These are phyloP conservation scores for Talpa occidentalis DNA, from an alignment of 2,113 vertebrate genomes.

Conservation along the genomic window DNA sequence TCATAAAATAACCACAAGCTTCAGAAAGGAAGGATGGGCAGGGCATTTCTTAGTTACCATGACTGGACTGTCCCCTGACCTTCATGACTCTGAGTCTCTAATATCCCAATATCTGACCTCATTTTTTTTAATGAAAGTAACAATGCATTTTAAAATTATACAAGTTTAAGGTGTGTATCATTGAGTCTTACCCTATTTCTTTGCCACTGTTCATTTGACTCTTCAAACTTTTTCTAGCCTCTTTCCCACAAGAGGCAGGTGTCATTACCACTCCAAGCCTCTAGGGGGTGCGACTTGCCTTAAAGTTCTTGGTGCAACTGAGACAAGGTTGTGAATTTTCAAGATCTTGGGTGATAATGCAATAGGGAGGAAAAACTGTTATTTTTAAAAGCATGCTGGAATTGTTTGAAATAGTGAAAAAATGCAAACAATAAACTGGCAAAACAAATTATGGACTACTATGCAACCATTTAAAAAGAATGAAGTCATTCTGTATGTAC, in stretches of 20 bases:
- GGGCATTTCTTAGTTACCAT: neutral
- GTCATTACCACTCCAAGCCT: constrained; percentile 49
- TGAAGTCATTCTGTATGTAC: constrained; percentile 5
- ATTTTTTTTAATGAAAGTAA: too few species aligned
- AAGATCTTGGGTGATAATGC: constrained; percentile 5
- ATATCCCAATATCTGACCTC: neutral
- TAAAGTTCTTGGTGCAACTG: constrained; percentile 60
- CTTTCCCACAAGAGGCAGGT: neutral
- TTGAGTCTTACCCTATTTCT: neutral
- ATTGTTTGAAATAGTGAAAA: constrained; percentile 51
- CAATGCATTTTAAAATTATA: too few species aligned
- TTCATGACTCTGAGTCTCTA: neutral
- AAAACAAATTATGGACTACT: constrained; percentile 55
- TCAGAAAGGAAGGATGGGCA: neutral
- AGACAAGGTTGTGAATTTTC: constrained; percentile 41
- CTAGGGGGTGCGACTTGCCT: constrained; percentile 74
- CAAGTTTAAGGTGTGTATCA: too few species aligned
- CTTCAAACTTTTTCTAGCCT: neutral
- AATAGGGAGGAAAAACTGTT: neutral
- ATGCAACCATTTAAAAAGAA: constrained; percentile 64
- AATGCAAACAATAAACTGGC: constrained; percentile 35
- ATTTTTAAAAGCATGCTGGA: constrained; percentile 46
- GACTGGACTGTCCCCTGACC: neutral
- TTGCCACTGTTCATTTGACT: neutral
- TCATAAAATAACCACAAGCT: constrained; percentile 11